Evolutionary conservation across 2,888 invertebrate genomes (phyloP), one percentile per base, ranked within the genome.

Genomic region (Hirtodrosophila confusa): DNA sequence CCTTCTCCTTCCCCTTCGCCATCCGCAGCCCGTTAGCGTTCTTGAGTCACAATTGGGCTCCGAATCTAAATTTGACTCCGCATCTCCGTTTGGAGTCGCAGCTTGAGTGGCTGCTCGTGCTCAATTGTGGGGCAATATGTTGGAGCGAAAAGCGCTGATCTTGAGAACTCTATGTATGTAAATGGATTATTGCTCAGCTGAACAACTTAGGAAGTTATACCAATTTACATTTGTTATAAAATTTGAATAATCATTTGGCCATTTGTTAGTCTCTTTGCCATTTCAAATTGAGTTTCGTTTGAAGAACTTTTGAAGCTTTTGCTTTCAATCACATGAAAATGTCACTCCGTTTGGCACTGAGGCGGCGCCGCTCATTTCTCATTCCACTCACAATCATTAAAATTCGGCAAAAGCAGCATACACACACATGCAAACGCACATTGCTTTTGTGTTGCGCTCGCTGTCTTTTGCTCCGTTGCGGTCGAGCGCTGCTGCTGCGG

Each of bases 391-490:
- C 51, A 58, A 61, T 65, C 78, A 58, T 67, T 61, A 54, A 69
- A 65, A 54, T 78, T 75, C 56, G 75, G 78, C 66, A 78, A 78
- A 61, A 66, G 60, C 47, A 36, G 55, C 54, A 65, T 44, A 47
- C 24, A 10, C 50, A 64, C 40, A 56, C 33, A 75, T 24, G 49
- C 51, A 65, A 66, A 57, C 60, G 66, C 49, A 66, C 23, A 54
- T 53, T 71, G 66, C 61, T 61, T 66, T 69, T 60, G 69, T 69
- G 11, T 51, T 60, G 48, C 45, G 65, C 27, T 27, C 27, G 27
- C 60, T 71, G 66, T 71, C 61, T 75, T 74, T 70, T 33, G 71
- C 65, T 70, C 60, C 49, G 56, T 36, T 69, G 63, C 63, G 56
- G 75, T 54, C 75, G 58, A 54, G 56, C 48, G 57, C 47, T 48